Conservation (phyloP, 2,888 invertebrate genomes). For the Drosophila longiperda region DNA sequence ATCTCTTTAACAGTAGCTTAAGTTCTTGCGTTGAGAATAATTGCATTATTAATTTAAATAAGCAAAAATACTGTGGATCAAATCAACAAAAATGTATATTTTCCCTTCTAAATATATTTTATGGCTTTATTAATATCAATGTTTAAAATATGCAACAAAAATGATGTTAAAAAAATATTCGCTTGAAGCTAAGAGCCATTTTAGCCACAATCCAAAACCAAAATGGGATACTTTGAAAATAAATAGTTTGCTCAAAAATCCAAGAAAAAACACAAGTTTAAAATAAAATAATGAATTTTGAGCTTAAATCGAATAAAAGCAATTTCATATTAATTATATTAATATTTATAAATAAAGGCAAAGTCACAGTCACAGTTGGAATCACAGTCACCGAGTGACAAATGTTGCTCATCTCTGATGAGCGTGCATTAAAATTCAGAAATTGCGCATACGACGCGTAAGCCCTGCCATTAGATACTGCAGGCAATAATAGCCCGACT, state of each 20-base stretch:
- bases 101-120: too few relatives aligned
- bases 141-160: not conserved
- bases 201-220: not conserved
- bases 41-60: not conserved
- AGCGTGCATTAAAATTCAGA: constrained; percentile 54
- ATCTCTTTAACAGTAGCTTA: not conserved
- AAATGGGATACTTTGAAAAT: not conserved
- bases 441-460: constrained; percentile 76
- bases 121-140: too few relatives aligned
- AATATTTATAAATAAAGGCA: not conserved
- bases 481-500: constrained; percentile 47
- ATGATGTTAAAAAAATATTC: not conserved
- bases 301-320: not conserved
- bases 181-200: not conserved
- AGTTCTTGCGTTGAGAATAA: not conserved
- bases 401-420: constrained; percentile 7
- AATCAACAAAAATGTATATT: not conserved
- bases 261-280: not conserved
- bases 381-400: not conserved
- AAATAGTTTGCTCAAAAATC: not conserved
- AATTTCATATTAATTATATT: not conserved
- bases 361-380: not conserved
- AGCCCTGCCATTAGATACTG: constrained; percentile 70
- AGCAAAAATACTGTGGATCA: not conserved
- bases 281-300: not conserved